Evolutionary conservation across 2,888 invertebrate genomes (phyloP).

Genomic region (Drosophila affinis): DNA sequence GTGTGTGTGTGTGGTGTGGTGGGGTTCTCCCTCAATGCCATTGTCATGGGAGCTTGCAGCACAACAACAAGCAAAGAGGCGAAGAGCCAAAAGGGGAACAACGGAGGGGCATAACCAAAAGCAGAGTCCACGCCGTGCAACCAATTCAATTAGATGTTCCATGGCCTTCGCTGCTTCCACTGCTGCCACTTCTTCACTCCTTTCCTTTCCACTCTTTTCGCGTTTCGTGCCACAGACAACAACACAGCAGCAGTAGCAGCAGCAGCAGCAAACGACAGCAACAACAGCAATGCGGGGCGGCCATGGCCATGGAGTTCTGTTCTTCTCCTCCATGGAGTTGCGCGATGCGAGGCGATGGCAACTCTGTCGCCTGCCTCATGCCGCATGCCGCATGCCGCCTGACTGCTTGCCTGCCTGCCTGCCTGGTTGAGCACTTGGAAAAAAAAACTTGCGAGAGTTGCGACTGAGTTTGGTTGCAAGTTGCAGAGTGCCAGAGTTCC

Average conservation of each 20-base stretch:
- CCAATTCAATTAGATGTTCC: slow-evolving; percentile 75
- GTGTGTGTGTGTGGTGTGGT: slow-evolving; percentile 33
- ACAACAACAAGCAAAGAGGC: slow-evolving; percentile 1
- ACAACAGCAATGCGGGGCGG: not conserved
- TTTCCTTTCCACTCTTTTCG: slow-evolving; percentile 51
- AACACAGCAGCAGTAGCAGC: slow-evolving; percentile 41
- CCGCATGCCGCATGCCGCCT: not conserved
- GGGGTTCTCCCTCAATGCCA: slow-evolving; percentile 73
- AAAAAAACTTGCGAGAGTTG: slow-evolving; percentile 55
- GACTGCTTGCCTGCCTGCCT: not conserved
- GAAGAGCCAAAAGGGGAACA: not conserved
- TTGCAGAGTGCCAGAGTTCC: slow-evolving; percentile 57
- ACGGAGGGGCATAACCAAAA: slow-evolving; percentile 6
- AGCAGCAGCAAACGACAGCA: not conserved
- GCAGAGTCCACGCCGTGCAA: slow-evolving; percentile 49
- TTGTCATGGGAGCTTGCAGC: slow-evolving; percentile 68
- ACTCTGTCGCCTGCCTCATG: slow-evolving; percentile 50
- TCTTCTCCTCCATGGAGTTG: slow-evolving; percentile 41
- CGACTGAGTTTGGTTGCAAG: slow-evolving; percentile 28
- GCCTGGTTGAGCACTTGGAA: slow-evolving; percentile 29
- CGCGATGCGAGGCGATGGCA: slow-evolving; percentile 45
- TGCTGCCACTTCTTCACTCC: slow-evolving; percentile 23
- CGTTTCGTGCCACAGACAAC: slow-evolving; percentile 72
- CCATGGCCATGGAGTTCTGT: not conserved
- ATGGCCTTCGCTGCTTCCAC: slow-evolving; percentile 47